Percentiles rank a stretch among this genome's conserved stretches.
These are phyloP conservation scores for Phenganax marumi DNA, from an alignment of 92 coral and sea anemone genomes.

Conservation along the genomic window DNA sequence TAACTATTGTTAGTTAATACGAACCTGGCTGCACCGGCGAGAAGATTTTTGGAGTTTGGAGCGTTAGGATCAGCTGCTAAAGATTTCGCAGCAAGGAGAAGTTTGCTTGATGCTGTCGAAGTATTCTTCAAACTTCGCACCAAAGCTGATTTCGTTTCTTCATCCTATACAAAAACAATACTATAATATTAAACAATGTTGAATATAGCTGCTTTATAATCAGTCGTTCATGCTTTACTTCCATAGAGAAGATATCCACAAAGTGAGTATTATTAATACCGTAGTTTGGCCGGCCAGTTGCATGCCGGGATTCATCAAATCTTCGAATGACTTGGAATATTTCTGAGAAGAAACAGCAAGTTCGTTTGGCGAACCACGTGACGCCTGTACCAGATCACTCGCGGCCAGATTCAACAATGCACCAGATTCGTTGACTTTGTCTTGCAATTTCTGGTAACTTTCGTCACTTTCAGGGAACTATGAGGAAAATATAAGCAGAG, in stretches of 20 bases:
- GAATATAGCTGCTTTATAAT: background rate
- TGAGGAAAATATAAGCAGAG: background rate
- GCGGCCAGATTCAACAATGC: slow-evolving; percentile 95
- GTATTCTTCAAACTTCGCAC: slow-evolving; percentile 93
- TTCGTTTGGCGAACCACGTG: slow-evolving; percentile 94
- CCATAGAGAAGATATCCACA: background rate
- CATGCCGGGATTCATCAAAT: slow-evolving; percentile 84
- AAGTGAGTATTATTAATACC: slow-evolving; percentile 39
- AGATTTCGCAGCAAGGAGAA: slow-evolving; percentile 94
- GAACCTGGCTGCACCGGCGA: slow-evolving; percentile 98
- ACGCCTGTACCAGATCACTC: slow-evolving; percentile 91
- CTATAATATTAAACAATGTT: background rate
- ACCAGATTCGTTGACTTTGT: slow-evolving; percentile 82
- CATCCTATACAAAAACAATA: slow-evolving; percentile 62
- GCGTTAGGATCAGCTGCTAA: slow-evolving; percentile 98
- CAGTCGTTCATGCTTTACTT: background rate
- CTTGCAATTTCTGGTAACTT: slow-evolving; percentile 87
- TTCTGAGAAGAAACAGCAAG: slow-evolving; percentile 92
- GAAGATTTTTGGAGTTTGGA: slow-evolving; percentile 91
- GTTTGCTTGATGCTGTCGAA: slow-evolving; percentile 94
- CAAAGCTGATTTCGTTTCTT: slow-evolving; percentile 74
- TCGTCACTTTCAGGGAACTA: slow-evolving; percentile 83
- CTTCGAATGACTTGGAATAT: slow-evolving; percentile 88
- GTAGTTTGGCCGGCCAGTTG: slow-evolving; percentile 95
- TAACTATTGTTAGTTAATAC: background rate